A percentile compares a stretch with the other conserved stretches of the same genome.
Evolutionary conservation across 1,140 invertebrate genomes (phyloP).

Genomic region (Kradibia gibbosae): DNA sequence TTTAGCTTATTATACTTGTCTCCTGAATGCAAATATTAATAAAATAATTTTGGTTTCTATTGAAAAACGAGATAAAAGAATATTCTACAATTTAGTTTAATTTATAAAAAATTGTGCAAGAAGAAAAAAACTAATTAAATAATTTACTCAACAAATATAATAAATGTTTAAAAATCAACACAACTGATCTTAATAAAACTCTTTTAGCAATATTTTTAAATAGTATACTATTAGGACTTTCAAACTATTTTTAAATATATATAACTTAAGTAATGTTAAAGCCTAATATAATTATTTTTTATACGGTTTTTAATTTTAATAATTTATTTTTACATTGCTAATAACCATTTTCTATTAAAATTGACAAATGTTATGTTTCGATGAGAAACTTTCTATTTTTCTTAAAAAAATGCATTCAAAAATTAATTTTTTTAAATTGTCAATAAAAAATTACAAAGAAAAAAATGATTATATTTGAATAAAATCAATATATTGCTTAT

Average conservation of each 20-base stretch:
- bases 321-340: constrained; percentile 10
- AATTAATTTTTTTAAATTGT: not conserved
- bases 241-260: too few relatives aligned
- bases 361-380: not conserved
- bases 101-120: too few relatives aligned
- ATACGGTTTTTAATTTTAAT: constrained; percentile 40
- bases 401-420: constrained; percentile 1
- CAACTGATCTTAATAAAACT: too few relatives aligned
- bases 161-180: too few relatives aligned
- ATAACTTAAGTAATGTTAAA: not conserved
- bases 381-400: not conserved
- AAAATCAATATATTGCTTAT: not conserved
- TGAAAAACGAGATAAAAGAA: too few relatives aligned
- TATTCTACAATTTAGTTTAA: too few relatives aligned
- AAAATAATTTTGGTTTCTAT: not conserved
- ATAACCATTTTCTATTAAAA: not conserved
- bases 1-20: not conserved
- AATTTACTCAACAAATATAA: too few relatives aligned
- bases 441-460: not conserved
- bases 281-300: constrained; percentile 26
- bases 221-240: too few relatives aligned
- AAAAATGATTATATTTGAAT: not conserved
- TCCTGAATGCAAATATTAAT: not conserved
- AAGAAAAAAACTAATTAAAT: too few relatives aligned
- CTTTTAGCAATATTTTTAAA: too few relatives aligned